These are phyloP conservation scores for Agriopis leucophaearia DNA, from an alignment of 2,888 invertebrate genomes.

Conservation along the genomic window DNA sequence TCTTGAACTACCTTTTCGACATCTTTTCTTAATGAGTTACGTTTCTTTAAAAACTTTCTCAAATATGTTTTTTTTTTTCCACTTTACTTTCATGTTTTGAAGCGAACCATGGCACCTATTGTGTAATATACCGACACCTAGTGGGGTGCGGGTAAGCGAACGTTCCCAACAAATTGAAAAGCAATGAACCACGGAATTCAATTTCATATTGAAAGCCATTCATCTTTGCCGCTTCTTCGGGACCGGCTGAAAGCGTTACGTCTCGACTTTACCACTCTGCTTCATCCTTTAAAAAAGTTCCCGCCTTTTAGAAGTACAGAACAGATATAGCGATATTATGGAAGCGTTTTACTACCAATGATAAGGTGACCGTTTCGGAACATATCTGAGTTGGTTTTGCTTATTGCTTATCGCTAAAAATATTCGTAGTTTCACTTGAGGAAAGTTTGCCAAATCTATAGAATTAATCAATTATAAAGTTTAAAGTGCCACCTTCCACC, in stretches of 20 bases:
- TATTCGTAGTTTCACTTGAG: slow-evolving; percentile 1
- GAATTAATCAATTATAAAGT: background rate
- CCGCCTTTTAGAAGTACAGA: slow-evolving; percentile 61
- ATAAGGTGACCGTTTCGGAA: slow-evolving; percentile 32
- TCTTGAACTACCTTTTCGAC: background rate
- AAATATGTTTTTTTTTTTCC: slow-evolving; percentile 24
- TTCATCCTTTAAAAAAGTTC: slow-evolving; percentile 75
- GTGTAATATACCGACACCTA: slow-evolving; percentile 70
- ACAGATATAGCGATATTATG: slow-evolving; percentile 38
- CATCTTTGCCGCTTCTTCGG: slow-evolving; percentile 85
- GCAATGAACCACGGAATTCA: slow-evolving; percentile 90
- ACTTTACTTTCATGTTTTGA: slow-evolving; percentile 43
- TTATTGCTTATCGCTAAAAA: slow-evolving; percentile 15
- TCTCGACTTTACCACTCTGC: slow-evolving; percentile 79
- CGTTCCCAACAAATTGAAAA: slow-evolving; percentile 87
- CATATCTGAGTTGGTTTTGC: slow-evolving; percentile 11
- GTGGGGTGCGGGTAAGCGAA: slow-evolving; percentile 75
- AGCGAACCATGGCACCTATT: slow-evolving; percentile 61
- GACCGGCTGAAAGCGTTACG: slow-evolving; percentile 81
- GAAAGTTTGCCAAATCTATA: slow-evolving; percentile 1
- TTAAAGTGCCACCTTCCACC: background rate
- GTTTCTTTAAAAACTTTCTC: background rate
- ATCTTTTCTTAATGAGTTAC: background rate
- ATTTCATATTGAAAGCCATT: slow-evolving; percentile 89
- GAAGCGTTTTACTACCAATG: slow-evolving; percentile 42